These are phyloP conservation scores for Suricata suricatta DNA, from an alignment of 2,113 vertebrate species.

Conservation along the genomic window DNA sequence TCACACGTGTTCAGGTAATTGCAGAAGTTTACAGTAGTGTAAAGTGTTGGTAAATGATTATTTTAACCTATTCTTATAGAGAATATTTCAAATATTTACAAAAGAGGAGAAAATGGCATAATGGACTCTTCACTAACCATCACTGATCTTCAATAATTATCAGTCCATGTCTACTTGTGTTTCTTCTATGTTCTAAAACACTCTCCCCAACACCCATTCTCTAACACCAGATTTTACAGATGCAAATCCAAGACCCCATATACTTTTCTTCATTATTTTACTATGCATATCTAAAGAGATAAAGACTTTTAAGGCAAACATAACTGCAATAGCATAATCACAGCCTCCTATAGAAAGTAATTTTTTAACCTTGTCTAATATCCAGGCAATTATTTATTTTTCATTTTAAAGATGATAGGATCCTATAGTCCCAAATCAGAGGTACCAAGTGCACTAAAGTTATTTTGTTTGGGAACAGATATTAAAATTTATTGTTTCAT, in stretches of 20 bases:
- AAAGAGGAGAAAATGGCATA: neutral
- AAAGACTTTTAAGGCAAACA: neutral
- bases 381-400: neutral
- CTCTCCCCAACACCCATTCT: neutral
- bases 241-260: neutral
- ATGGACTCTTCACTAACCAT: neutral
- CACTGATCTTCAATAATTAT: neutral
- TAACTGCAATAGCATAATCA: neutral
- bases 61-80: neutral
- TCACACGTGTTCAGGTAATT: neutral
- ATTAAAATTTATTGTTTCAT: neutral
- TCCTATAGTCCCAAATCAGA: neutral
- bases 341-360: neutral
- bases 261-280: neutral
- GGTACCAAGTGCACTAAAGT: neutral
- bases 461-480: neutral
- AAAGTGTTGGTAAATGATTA: neutral
- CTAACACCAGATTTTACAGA: neutral
- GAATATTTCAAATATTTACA: conserved; percentile 13
- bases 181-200: neutral
- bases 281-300: neutral
- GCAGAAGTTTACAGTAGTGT: neutral
- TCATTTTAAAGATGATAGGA: neutral
- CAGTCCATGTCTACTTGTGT: neutral
- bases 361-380: neutral